Percentiles rank a stretch among this genome's conserved stretches.
Conservation (phyloP, 1,140 invertebrate genomes). For the Rhagoletis zephyria region DNA sequence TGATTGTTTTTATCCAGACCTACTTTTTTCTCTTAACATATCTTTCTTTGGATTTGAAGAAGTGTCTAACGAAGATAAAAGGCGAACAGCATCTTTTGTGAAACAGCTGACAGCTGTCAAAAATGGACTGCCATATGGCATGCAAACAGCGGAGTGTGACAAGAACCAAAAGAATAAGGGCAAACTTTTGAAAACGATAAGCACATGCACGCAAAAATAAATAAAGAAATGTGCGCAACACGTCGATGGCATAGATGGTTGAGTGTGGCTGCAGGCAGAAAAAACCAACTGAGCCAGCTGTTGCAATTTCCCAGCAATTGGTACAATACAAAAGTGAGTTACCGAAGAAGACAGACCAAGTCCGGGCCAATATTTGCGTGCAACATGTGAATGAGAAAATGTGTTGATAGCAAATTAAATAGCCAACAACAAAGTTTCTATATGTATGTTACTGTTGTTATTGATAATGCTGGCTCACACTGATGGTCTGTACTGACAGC, state of each 20-base stretch:
- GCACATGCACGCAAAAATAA: background rate
- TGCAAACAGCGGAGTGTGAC: constrained; percentile 28
- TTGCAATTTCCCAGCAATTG: constrained; percentile 31
- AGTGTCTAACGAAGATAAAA: constrained; percentile 1
- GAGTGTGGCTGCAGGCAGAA: background rate
- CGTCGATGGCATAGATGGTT: too few relatives aligned
- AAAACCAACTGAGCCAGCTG: background rate
- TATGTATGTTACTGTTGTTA: background rate
- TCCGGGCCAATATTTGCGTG: background rate
- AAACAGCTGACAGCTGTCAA: constrained; percentile 40
- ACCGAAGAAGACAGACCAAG: background rate
- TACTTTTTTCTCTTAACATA: too few relatives aligned
- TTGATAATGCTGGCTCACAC: constrained; percentile 13
- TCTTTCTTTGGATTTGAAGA: background rate
- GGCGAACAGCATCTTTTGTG: background rate
- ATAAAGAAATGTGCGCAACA: too few relatives aligned
- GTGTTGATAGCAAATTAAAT: constrained; percentile 33
- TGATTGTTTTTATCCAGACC: too few relatives aligned
- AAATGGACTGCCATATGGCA: constrained; percentile 26
- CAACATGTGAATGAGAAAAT: constrained; percentile 50
- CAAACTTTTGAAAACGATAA: background rate
- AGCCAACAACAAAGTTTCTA: background rate
- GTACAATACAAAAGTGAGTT: background rate
- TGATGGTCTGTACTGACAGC: background rate
- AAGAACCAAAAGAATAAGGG: background rate